Conservation (phyloP, 2,797 vertebrate genomes). For the Glyptemys insculpta region DNA sequence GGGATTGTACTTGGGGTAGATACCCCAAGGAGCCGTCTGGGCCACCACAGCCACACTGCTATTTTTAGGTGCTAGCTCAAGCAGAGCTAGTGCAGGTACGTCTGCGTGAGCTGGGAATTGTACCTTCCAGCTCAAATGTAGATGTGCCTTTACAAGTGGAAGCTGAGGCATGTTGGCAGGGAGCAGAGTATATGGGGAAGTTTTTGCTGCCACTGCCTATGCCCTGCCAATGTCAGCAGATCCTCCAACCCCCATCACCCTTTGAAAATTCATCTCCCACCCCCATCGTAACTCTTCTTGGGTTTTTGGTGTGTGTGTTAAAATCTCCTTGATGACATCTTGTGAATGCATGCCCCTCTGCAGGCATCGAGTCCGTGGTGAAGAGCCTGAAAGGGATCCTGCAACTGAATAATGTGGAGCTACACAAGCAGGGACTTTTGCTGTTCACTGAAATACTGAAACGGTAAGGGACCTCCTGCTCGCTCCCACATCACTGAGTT, state of each 20-base stretch:
- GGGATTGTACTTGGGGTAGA: not conserved
- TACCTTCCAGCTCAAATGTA: not conserved
- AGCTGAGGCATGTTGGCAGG: not conserved
- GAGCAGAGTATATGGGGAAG: not conserved
- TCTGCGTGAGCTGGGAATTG: not conserved
- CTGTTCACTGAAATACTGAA: slow-evolving; percentile 91
- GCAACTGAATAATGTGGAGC: slow-evolving; percentile 85
- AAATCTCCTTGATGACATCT: slow-evolving; percentile 24
- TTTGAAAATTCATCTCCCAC: slow-evolving; percentile 26
- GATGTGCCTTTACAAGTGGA: not conserved
- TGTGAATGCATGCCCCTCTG: slow-evolving; percentile 15
- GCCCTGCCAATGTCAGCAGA: not conserved
- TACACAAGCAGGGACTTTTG: slow-evolving; percentile 91
- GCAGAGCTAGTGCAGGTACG: not conserved
- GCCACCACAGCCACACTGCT: not conserved
- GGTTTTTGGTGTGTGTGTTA: not conserved
- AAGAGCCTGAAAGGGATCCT: slow-evolving; percentile 89
- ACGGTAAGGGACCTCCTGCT: slow-evolving; percentile 81
- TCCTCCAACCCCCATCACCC: not conserved
- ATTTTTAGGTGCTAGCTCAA: not conserved
- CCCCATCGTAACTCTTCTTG: not conserved
- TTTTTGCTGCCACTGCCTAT: not conserved
- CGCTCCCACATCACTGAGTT: not conserved
- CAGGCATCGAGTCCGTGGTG: slow-evolving; percentile 93
- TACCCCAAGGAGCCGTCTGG: not conserved